These are phyloP conservation scores for Andrena cerasifolii DNA, from an alignment of 1,140 invertebrate species.

Conservation along the genomic window DNA sequence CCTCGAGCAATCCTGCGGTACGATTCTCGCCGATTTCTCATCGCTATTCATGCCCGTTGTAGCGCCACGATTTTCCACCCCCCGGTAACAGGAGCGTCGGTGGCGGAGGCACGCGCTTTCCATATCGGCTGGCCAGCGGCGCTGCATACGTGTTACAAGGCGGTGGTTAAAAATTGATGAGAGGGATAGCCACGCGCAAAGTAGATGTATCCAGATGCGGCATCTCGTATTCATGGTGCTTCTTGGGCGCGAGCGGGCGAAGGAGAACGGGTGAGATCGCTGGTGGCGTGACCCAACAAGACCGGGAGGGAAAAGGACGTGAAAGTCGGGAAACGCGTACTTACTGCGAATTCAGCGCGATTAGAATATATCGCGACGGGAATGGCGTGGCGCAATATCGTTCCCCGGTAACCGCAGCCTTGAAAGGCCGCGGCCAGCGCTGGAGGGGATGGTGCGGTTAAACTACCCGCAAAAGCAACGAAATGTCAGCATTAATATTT, in stretches of 20 bases:
- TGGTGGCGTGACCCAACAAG: not conserved
- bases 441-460: slow-evolving; percentile 44
- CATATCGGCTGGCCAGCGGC: slow-evolving; percentile 73
- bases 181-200: slow-evolving; percentile 76
- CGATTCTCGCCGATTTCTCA: slow-evolving; percentile 60
- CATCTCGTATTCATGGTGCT: slow-evolving; percentile 81
- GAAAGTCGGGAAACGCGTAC: slow-evolving; percentile 38
- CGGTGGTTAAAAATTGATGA: slow-evolving; percentile 82
- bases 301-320: slow-evolving; percentile 10
- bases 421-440: slow-evolving; percentile 1
- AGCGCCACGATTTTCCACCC: slow-evolving; percentile 46
- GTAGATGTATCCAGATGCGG: slow-evolving; percentile 79
- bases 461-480: slow-evolving; percentile 64
- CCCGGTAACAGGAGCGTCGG: slow-evolving; percentile 26
- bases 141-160: slow-evolving; percentile 70
- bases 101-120: slow-evolving; percentile 75
- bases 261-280: slow-evolving; percentile 42
- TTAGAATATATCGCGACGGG: slow-evolving; percentile 72
- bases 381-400: slow-evolving; percentile 34
- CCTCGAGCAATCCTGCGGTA: too few species aligned
- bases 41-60: slow-evolving; percentile 62
- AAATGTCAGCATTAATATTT: slow-evolving; percentile 75
- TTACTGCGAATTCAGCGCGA: slow-evolving; percentile 50
- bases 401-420: slow-evolving; percentile 57
- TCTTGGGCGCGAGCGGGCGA: slow-evolving; percentile 25